These are phyloP conservation scores for Thalassarche chlororhynchos DNA, from an alignment of 2,113 vertebrate species.

Conservation along the genomic window DNA sequence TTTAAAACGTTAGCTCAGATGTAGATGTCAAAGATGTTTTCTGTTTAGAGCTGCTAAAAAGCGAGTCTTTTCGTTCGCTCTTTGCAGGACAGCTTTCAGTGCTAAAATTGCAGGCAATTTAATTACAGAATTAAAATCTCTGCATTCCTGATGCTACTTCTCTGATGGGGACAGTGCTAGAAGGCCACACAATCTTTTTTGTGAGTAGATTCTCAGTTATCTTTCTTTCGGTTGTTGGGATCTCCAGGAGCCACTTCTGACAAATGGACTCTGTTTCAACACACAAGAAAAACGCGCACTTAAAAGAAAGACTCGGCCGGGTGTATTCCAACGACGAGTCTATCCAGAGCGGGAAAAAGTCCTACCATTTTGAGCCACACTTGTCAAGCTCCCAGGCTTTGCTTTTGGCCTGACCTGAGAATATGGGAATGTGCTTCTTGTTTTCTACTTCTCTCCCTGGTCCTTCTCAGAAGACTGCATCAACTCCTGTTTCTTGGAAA, in stretches of 20 bases:
- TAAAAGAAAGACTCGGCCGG: not conserved
- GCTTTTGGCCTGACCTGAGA: not conserved
- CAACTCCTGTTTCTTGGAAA: not conserved
- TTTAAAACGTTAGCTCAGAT: not conserved
- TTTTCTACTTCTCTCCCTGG: not conserved
- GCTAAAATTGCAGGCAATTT: not conserved
- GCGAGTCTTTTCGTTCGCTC: not conserved
- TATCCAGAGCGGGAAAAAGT: not conserved
- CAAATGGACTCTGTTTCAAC: not conserved
- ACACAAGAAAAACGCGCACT: not conserved
- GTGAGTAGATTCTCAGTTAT: not conserved
- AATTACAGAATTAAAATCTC: not conserved
- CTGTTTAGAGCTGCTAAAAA: not conserved
- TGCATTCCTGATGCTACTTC: not conserved
- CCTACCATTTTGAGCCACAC: not conserved
- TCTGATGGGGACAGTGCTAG: not conserved
- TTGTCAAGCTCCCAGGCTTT: not conserved
- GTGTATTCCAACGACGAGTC: fast-evolving
- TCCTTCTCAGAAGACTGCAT: not conserved
- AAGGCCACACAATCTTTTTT: not conserved
- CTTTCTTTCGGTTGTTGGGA: not conserved
- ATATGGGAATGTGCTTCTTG: not conserved
- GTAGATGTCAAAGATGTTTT: not conserved
- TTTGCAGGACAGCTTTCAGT: not conserved
- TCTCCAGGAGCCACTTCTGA: not conserved